phyloP scores from a whole-genome alignment of 2,113 vertebrate species.

The Oreochromis spilurus region DNA sequence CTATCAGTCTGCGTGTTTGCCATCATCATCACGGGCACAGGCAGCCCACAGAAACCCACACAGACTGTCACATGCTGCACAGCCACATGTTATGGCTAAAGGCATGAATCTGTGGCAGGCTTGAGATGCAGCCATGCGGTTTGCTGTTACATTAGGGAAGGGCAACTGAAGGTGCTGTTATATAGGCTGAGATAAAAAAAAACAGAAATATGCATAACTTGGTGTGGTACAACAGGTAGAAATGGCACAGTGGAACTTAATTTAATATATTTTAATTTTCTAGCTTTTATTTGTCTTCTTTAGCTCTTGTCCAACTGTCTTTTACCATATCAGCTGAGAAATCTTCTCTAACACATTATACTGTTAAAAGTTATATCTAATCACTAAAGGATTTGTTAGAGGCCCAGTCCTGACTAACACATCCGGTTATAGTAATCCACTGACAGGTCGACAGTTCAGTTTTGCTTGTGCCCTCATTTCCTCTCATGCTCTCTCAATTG shows the following conservation, averaged over 20 bases:
- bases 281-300: background rate
- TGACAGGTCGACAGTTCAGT: constrained; percentile 42
- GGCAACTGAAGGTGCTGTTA: background rate
- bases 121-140: background rate
- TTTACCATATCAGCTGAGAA: background rate
- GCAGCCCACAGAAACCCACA: background rate
- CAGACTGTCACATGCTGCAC: background rate
- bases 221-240: background rate
- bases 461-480: constrained; percentile 17
- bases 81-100: background rate
- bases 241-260: background rate
- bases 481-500: background rate
- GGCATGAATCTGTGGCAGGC: background rate
- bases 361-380: background rate
- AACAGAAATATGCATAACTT: background rate
- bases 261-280: background rate
- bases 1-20: constrained; percentile 53
- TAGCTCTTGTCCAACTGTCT: background rate
- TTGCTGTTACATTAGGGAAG: background rate
- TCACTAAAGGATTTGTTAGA: background rate
- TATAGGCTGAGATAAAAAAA: background rate
- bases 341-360: background rate
- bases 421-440: background rate
- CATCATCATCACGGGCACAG: constrained; percentile 34
- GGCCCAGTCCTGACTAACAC: background rate